Evolutionary conservation across 2,888 invertebrate genomes (phyloP), one percentile per base, ranked within the genome.

Genomic region (Agelastica alni): DNA sequence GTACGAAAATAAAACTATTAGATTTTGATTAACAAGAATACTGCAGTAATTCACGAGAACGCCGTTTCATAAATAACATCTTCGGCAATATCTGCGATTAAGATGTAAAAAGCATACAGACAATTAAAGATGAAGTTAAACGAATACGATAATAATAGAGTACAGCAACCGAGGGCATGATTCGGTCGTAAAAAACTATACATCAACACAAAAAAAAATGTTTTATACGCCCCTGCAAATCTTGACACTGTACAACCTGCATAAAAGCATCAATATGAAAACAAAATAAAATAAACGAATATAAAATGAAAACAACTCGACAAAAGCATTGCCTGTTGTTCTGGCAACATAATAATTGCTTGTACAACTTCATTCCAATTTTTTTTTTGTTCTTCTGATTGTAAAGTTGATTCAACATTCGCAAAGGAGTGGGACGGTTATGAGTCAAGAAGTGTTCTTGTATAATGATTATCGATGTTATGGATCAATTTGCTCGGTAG

Each of bases 71-170:
- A 58, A 60, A 56, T 52, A 41, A 32, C 43, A 36, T 16, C 37
- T 20, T 48, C 37, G 51, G 44, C 44, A 45, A 46, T 51, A 54
- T 51, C 63, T 59, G 14, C 56, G 63, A 68, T 68, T 64, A 61
- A 68, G 66, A 64, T 65, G 65, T 68, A 66, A 63, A n/a, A 65
- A 60, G 59, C 58, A 64, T 64, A 65, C 63, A 64, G 56, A 62
- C 66, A 67, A 68, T 68, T 68, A 68, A 63, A 56, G 58, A 60
- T 47, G 67, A 63, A 62, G 64, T 58, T 67, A 64, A 61, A 64
- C 68, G 69, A 68, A 69, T 66, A 63, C 63, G 71, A 70, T 71
- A 70, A 71, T 71, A 68, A 71, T 63, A 71, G 62, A 62, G 60
- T 67, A 59, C 54, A 56, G 63, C 60, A 53, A 61, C 70, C 65